Evolutionary conservation across 2,888 invertebrate species (phyloP).

Genomic region (Leucophenga maculata): DNA sequence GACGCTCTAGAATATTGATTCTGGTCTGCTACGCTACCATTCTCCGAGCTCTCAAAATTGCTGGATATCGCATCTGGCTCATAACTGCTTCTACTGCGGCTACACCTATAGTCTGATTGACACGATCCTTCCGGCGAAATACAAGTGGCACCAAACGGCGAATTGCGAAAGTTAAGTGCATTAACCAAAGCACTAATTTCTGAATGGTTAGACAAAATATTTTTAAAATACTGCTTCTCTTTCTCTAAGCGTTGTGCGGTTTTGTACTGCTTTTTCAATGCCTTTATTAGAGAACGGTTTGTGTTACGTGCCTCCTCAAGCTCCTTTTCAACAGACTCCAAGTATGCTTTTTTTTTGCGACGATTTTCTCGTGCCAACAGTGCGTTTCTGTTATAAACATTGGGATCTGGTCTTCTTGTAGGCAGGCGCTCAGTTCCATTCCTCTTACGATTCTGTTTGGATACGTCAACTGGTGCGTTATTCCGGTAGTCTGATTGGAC

Average conservation of each 20-base stretch:
- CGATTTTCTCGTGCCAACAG: conserved; percentile 78
- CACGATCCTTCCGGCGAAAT: conserved; percentile 45
- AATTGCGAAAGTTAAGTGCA: conserved; percentile 63
- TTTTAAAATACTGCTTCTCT: conserved; percentile 75
- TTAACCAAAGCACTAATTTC: conserved; percentile 74
- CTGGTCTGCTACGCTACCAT: conserved; percentile 41
- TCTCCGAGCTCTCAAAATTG: conserved; percentile 34
- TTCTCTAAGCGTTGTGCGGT: conserved; percentile 73
- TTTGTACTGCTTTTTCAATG: conserved; percentile 73
- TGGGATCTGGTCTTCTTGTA: conserved; percentile 68
- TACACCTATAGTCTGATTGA: conserved; percentile 37
- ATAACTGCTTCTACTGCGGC: conserved; percentile 39
- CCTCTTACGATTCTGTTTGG: conserved; percentile 30
- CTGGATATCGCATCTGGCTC: conserved; percentile 40
- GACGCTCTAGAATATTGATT: conserved; percentile 42
- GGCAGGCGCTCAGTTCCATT: conserved; percentile 54
- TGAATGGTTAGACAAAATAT: conserved; percentile 74
- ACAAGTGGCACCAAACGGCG: not conserved
- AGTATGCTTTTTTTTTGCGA: conserved; percentile 76
- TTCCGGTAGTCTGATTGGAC: not conserved
- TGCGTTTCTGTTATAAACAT: conserved; percentile 74
- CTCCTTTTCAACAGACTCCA: conserved; percentile 75
- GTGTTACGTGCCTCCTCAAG: conserved; percentile 71
- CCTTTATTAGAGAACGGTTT: conserved; percentile 73
- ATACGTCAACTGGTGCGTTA: not conserved